Conservation (phyloP, 2,113 vertebrate species). For the Diadophis punctatus region DNA sequence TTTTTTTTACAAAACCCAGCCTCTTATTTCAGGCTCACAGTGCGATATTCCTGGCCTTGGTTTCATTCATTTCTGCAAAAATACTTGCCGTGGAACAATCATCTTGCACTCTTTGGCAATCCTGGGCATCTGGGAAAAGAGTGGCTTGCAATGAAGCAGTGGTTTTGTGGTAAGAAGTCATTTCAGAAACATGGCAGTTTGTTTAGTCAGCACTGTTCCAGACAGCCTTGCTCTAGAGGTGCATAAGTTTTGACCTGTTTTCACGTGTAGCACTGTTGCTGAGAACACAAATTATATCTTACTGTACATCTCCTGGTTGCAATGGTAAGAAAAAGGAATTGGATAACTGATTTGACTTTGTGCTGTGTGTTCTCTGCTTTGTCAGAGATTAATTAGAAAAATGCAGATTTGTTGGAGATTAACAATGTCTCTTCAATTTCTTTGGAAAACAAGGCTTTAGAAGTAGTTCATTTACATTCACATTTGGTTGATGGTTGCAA, state of each 20-base stretch:
- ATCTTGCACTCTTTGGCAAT: not conserved
- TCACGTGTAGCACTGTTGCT: conserved; percentile 3
- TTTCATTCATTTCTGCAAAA: not conserved
- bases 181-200: not conserved
- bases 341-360: not conserved
- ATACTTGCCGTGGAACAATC: not conserved
- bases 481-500: not conserved
- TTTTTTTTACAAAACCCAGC: not conserved
- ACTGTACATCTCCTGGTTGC: not conserved
- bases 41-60: not conserved
- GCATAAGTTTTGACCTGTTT: not conserved
- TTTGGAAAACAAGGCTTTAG: not conserved
- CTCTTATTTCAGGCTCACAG: not conserved
- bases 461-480: not conserved
- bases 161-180: not conserved
- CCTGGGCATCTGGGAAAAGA: not conserved
- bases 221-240: not conserved
- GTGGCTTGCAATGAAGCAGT: not conserved
- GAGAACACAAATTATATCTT: conserved; percentile 4
- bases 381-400: not conserved
- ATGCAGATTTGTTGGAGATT: not conserved
- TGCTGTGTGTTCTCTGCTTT: not conserved
- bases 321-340: not conserved
- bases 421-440: not conserved
- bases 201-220: not conserved